phyloP scores from a whole-genome alignment of 2,888 invertebrate genomes.

The Brachypalpus laphriformis region DNA sequence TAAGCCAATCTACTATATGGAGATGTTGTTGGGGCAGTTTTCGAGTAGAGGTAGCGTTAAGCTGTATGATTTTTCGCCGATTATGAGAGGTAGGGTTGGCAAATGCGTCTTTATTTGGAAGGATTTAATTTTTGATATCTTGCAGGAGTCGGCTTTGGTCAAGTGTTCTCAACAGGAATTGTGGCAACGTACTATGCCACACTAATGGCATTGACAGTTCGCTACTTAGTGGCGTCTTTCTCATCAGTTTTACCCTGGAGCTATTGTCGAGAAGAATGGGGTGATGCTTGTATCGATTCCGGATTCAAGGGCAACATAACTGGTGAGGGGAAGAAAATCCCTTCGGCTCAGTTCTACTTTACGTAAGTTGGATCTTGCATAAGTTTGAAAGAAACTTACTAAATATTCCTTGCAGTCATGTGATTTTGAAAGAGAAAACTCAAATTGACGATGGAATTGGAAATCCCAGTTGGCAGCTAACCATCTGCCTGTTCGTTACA shows the following conservation, averaged over 20 bases:
- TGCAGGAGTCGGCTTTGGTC: conserved; percentile 85
- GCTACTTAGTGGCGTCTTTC: conserved; percentile 86
- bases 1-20: conserved; percentile 88
- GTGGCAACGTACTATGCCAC: conserved; percentile 87
- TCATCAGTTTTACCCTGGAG: conserved; percentile 86
- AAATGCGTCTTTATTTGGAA: no score
- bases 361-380: conserved; percentile 78
- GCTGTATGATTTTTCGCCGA: conserved; percentile 86
- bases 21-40: conserved; percentile 89
- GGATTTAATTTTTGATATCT: background rate
- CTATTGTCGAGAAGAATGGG: conserved; percentile 85
- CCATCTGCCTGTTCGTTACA: conserved; percentile 83
- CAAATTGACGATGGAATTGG: conserved; percentile 85
- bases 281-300: conserved; percentile 80
- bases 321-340: conserved; percentile 70
- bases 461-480: conserved; percentile 84
- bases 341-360: conserved; percentile 83
- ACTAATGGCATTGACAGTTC: conserved; percentile 86
- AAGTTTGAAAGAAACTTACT: background rate
- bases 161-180: conserved; percentile 84
- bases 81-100: conserved; percentile 85
- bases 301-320: conserved; percentile 64
- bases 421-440: conserved; percentile 83
- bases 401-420: conserved; percentile 68
- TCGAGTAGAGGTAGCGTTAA: conserved; percentile 88